Conservation (phyloP, 2,888 invertebrate species). For the Sinhomidia bicolor region DNA sequence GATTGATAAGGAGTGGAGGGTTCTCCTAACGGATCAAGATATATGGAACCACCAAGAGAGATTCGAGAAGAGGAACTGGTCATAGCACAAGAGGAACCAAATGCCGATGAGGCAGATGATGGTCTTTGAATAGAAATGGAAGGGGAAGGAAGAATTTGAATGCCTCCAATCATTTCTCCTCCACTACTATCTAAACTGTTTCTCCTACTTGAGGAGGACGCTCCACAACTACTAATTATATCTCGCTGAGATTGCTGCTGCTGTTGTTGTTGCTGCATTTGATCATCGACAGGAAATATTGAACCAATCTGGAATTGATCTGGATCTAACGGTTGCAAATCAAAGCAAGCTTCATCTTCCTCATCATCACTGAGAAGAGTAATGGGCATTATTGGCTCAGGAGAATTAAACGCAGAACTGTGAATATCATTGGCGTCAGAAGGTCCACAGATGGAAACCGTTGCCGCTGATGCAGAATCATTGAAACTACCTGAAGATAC, state of each 20-base stretch:
- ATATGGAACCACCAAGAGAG: conserved; percentile 13
- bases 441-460: not conserved
- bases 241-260: conserved; percentile 17
- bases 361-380: conserved; percentile 48
- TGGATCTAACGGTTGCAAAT: conserved; percentile 60
- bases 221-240: not conserved
- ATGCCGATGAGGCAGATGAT: not conserved
- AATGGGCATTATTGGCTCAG: conserved; percentile 53
- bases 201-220: not conserved
- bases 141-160: conserved; percentile 55
- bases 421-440: not conserved
- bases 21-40: conserved; percentile 48
- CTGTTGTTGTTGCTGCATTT: conserved; percentile 16
- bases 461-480: not conserved
- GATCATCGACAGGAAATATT: conserved; percentile 45
- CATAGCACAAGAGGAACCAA: not conserved
- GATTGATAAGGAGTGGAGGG: not conserved
- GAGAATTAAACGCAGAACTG: conserved; percentile 13
- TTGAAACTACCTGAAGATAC: not conserved
- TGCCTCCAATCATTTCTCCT: conserved; percentile 58
- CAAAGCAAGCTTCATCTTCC: conserved; percentile 58
- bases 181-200: conserved; percentile 22
- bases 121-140: conserved; percentile 59
- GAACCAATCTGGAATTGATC: conserved; percentile 61
- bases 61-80: conserved; percentile 19